Evolutionary conservation across 2,113 vertebrate species (phyloP).

Genomic region (Scolopax mira): DNA sequence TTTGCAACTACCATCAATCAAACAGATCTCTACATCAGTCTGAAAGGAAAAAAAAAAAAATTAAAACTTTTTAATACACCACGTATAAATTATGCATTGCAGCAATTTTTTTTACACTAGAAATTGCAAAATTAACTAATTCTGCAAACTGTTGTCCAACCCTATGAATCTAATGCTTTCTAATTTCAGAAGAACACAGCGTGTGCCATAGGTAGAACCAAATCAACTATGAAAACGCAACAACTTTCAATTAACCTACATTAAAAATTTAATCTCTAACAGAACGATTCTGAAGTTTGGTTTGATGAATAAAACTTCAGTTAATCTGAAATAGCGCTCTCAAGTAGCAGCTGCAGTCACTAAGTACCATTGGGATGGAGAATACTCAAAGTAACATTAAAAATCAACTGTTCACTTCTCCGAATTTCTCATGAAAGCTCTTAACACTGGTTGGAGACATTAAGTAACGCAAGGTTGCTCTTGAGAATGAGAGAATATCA

Average conservation of each 20-base stretch:
- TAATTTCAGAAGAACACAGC: background rate
- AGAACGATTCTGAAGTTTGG: background rate
- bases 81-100: background rate
- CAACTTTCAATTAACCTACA: background rate
- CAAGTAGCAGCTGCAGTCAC: background rate
- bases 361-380: background rate
- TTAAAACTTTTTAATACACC: fast-evolving
- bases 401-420: background rate
- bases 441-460: background rate
- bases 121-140: background rate
- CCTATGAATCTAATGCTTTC: background rate
- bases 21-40: conserved; percentile 77
- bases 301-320: background rate
- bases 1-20: conserved; percentile 58
- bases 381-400: background rate
- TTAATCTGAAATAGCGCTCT: background rate
- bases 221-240: background rate
- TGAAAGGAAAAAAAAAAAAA: background rate
- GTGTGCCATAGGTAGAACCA: fast-evolving
- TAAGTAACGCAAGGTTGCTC: background rate
- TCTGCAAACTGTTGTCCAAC: background rate
- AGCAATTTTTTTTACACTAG: background rate
- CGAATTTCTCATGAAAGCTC: background rate
- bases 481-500: background rate
- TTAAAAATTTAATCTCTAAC: background rate